Evolutionary conservation across 2,797 vertebrate species (phyloP).

Genomic region (Merluccius polli): DNA sequence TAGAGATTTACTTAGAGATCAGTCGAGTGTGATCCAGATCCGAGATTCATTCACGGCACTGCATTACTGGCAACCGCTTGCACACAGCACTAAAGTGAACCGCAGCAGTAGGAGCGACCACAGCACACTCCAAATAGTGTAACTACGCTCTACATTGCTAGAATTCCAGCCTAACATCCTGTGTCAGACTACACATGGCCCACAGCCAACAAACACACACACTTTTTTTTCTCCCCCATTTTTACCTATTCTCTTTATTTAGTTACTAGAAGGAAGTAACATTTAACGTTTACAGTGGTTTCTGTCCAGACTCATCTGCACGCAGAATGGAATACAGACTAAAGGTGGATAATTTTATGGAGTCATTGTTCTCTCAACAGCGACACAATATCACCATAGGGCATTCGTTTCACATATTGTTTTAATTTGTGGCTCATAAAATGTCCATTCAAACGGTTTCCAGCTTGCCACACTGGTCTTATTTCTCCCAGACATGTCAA

Average conservation of each 20-base stretch:
- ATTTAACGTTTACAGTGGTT: neutral
- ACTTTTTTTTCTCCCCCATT: slow-evolving; percentile 34
- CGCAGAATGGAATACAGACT: neutral
- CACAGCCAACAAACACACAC: slow-evolving; percentile 53
- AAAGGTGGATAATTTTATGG: neutral
- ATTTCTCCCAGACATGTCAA: neutral
- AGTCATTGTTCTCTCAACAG: neutral
- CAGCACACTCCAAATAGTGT: slow-evolving; percentile 37
- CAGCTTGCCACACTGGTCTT: neutral
- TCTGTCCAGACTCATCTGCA: neutral
- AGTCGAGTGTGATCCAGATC: slow-evolving; percentile 15
- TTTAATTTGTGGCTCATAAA: neutral
- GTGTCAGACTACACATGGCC: slow-evolving; percentile 70
- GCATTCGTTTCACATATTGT: neutral
- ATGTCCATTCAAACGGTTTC: neutral
- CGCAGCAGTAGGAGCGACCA: neutral
- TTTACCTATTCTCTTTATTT: slow-evolving; percentile 18
- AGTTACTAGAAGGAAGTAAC: neutral
- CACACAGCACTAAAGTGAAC: slow-evolving; percentile 43
- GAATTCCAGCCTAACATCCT: slow-evolving; percentile 76
- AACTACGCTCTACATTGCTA: slow-evolving; percentile 74
- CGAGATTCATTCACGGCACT: slow-evolving; percentile 35
- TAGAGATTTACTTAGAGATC: slow-evolving; percentile 25
- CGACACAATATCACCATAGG: neutral
- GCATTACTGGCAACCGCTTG: slow-evolving; percentile 32